Evolutionary conservation across 2,888 invertebrate genomes (phyloP).

Genomic region (Pemphredon lugubris): DNA sequence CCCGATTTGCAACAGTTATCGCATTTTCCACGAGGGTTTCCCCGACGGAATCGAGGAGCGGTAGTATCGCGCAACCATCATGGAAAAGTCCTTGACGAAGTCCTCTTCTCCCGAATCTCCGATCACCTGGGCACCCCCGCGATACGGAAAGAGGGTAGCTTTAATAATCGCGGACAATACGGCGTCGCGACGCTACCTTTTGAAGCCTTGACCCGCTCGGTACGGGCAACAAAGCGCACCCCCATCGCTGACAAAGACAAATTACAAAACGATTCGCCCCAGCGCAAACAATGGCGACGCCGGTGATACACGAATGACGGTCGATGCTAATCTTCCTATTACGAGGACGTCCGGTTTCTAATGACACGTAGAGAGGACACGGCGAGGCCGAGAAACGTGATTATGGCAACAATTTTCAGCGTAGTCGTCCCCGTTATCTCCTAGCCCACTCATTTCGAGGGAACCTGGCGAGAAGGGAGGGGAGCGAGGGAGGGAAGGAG

Average conservation of each 20-base stretch:
- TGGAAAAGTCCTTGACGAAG: no score
- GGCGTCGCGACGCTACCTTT: no score
- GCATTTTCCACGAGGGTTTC: no score
- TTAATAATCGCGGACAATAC: no score
- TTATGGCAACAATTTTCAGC: slow-evolving; percentile 11
- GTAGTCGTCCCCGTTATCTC: neutral
- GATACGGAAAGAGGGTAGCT: no score
- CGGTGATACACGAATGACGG: neutral
- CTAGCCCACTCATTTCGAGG: neutral
- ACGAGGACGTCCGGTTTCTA: slow-evolving; percentile 24
- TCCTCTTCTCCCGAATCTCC: no score
- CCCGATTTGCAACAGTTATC: no score
- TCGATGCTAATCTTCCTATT: slow-evolving; percentile 39
- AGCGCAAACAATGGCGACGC: slow-evolving; percentile 37
- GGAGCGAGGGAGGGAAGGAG: no score
- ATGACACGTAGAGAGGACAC: slow-evolving; percentile 13
- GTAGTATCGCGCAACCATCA: no score
- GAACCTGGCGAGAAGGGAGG: no score
- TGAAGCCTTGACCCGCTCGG: slow-evolving; percentile 28
- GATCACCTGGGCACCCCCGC: no score
- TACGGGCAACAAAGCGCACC: neutral
- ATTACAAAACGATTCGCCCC: slow-evolving; percentile 40
- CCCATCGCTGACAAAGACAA: slow-evolving; percentile 39
- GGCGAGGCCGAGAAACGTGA: slow-evolving; percentile 15
- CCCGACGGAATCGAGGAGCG: no score